Percentiles rank a stretch among this genome's conserved stretches.
These are phyloP conservation scores for Eolophus roseicapilla DNA, from an alignment of 2,113 vertebrate genomes.

Conservation along the genomic window DNA sequence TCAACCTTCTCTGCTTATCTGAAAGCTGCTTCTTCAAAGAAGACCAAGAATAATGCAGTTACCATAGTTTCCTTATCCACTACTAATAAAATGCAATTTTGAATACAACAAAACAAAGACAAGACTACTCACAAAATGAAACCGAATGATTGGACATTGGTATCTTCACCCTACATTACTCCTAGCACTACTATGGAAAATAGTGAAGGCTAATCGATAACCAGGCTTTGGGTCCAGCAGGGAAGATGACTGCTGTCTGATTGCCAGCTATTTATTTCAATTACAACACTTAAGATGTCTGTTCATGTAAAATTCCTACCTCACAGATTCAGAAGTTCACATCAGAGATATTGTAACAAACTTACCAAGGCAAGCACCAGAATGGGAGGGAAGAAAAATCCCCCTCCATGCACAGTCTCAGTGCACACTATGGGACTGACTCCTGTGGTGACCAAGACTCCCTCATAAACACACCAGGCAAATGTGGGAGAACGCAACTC, in stretches of 20 bases:
- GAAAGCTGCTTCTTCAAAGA: slow-evolving; percentile 23
- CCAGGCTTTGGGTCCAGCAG: neutral
- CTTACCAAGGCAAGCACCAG: neutral
- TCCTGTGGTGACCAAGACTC: neutral
- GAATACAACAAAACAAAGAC: neutral
- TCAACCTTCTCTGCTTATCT: slow-evolving; percentile 31
- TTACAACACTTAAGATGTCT: neutral
- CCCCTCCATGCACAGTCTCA: neutral
- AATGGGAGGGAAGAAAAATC: neutral
- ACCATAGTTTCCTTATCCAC: slow-evolving; percentile 45
- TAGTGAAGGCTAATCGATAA: neutral
- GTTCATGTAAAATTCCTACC: neutral
- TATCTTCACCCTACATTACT: neutral
- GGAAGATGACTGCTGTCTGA: neutral
- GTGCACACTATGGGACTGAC: neutral
- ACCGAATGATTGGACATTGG: neutral
- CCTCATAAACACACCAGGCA: neutral
- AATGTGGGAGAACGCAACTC: neutral
- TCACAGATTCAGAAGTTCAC: neutral
- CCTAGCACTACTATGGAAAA: neutral
- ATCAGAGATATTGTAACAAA: neutral
- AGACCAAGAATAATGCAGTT: slow-evolving; percentile 30
- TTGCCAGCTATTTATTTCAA: neutral
- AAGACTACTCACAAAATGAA: neutral
- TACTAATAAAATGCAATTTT: slow-evolving; percentile 1